phyloP scores from a whole-genome alignment of 2,113 vertebrate genomes.

The Ptyas mucosa region DNA sequence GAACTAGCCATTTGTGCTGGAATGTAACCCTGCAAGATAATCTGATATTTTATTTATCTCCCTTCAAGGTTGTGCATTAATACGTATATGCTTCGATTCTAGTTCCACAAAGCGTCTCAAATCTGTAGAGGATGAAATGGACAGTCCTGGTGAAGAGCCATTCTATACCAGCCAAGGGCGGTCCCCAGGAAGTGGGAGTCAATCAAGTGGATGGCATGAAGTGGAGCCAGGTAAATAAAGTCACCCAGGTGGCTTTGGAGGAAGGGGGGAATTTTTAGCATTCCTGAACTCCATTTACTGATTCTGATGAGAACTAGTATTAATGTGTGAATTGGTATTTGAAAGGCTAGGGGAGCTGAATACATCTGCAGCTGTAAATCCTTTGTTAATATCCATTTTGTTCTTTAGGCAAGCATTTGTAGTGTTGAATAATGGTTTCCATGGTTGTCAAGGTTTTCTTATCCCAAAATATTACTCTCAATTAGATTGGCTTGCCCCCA shows the following conservation, averaged over 20 bases:
- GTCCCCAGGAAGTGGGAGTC: constrained; percentile 91
- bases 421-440: constrained; percentile 54
- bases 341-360: constrained; percentile 12
- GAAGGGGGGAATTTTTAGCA: neutral
- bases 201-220: constrained; percentile 96
- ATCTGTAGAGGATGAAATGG: constrained; percentile 98
- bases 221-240: constrained; percentile 90
- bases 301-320: constrained; percentile 20
- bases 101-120: constrained; percentile 99
- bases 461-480: constrained; percentile 15
- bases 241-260: neutral
- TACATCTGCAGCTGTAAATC: constrained; percentile 59
- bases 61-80: neutral
- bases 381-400: constrained; percentile 55
- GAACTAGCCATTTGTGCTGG: neutral
- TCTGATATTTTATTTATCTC: neutral
- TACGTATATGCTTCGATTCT: neutral
- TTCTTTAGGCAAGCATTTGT: constrained; percentile 57
- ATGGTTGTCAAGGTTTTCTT: constrained; percentile 40
- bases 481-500: constrained; percentile 29
- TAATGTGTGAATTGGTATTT: constrained; percentile 24
- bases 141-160: constrained; percentile 95
- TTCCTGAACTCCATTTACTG: constrained; percentile 10
- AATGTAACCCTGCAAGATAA: neutral
- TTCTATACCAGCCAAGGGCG: constrained; percentile 95